Evolutionary conservation across 2,797 vertebrate genomes (phyloP).

Genomic region (Melanotaenia maccullochi): DNA sequence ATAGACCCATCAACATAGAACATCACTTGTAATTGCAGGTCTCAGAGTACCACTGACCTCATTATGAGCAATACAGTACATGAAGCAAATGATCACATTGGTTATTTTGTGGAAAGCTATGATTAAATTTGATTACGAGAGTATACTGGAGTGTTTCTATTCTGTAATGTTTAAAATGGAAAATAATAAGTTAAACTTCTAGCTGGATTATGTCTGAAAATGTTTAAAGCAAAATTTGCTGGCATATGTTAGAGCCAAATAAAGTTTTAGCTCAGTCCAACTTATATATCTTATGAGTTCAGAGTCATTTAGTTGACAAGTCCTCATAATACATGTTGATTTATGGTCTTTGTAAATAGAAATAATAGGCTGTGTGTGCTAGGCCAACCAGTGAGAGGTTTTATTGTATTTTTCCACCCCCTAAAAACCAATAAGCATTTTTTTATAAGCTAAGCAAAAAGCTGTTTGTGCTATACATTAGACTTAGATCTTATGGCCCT

Average conservation of each 20-base stretch:
- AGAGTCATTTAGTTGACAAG: constrained; percentile 68
- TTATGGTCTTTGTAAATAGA: constrained; percentile 74
- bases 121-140: constrained; percentile 29
- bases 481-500: constrained; percentile 19
- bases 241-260: constrained; percentile 59
- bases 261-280: constrained; percentile 58
- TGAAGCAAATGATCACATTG: constrained; percentile 48
- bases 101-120: constrained; percentile 43
- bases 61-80: constrained; percentile 48
- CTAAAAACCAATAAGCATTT: constrained; percentile 71
- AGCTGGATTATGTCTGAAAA: constrained; percentile 50
- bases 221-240: constrained; percentile 63
- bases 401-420: constrained; percentile 77
- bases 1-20: constrained; percentile 52
- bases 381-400: constrained; percentile 72
- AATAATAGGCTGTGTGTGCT: constrained; percentile 75
- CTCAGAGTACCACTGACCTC: constrained; percentile 47
- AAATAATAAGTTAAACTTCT: constrained; percentile 42
- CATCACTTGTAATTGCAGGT: constrained; percentile 54
- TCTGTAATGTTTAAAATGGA: constrained; percentile 30
- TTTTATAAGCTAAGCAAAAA: constrained; percentile 56
- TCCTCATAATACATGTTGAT: constrained; percentile 67
- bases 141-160: constrained; percentile 17
- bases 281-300: constrained; percentile 63
- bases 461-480: constrained; percentile 64